Evolutionary conservation across 1,140 invertebrate species (phyloP).

Genomic region (Asobara japonica): DNA sequence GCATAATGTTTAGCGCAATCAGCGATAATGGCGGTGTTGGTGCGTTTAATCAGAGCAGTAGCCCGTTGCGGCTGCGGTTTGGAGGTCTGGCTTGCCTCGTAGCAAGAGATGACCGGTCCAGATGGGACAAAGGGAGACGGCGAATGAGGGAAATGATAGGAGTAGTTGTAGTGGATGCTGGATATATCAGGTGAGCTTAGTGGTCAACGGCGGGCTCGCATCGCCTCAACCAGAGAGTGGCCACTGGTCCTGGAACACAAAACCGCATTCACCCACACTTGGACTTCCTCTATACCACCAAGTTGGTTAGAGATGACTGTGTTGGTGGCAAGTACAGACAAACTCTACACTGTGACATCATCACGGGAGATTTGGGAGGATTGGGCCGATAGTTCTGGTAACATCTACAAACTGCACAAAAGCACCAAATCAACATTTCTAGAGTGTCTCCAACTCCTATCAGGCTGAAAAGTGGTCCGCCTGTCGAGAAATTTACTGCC

Average conservation of each 20-base stretch:
- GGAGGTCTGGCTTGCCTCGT: slow-evolving; percentile 48
- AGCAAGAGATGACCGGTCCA: slow-evolving; percentile 54
- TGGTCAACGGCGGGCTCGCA: slow-evolving; percentile 56
- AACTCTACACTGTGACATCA: not conserved
- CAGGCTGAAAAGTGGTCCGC: too few relatives aligned
- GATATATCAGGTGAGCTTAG: slow-evolving; percentile 64
- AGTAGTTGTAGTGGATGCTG: slow-evolving; percentile 41
- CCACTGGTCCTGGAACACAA: slow-evolving; percentile 50
- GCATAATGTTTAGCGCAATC: slow-evolving; percentile 69
- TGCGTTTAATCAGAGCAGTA: slow-evolving; percentile 69
- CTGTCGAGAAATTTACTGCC: too few relatives aligned
- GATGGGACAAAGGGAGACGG: not conserved
- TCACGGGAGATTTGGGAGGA: not conserved
- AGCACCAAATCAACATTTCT: too few relatives aligned
- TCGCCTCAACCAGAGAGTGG: slow-evolving; percentile 60
- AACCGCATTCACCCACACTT: slow-evolving; percentile 49
- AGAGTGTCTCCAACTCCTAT: too few relatives aligned
- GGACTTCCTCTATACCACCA: slow-evolving; percentile 13
- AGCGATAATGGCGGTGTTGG: slow-evolving; percentile 68
- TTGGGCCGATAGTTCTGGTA: too few relatives aligned
- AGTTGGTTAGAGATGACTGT: not conserved
- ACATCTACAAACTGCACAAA: too few relatives aligned
- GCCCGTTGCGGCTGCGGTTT: slow-evolving; percentile 65
- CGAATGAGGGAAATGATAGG: slow-evolving; percentile 29
- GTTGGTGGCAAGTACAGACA: slow-evolving; percentile 13